Percentiles rank a stretch among this genome's conserved stretches.
Conservation (phyloP, 2,113 vertebrate species). For the Ondatra zibethicus region DNA sequence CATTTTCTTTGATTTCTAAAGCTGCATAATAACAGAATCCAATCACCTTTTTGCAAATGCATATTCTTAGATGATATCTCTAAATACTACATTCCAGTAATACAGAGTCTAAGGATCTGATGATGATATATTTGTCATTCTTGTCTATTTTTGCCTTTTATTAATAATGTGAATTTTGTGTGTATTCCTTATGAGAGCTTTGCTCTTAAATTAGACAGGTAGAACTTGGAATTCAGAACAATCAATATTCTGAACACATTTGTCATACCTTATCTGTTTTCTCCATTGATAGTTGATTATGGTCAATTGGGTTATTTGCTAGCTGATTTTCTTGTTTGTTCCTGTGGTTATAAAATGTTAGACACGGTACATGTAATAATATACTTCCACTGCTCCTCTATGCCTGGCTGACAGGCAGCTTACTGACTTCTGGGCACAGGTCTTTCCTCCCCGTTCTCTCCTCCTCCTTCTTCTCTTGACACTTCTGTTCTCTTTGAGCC, state of each 20-base stretch:
- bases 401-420: background rate
- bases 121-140: background rate
- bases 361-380: no score
- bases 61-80: background rate
- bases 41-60: background rate
- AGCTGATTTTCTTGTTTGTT: background rate
- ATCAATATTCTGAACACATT: background rate
- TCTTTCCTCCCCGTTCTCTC: background rate
- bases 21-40: background rate
- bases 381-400: background rate
- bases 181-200: background rate
- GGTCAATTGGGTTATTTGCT: background rate
- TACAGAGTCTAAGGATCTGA: background rate
- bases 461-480: background rate
- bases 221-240: constrained; percentile 24
- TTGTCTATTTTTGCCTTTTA: background rate
- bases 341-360: background rate
- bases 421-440: background rate
- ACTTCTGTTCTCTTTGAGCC: background rate
- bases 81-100: background rate
- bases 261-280: background rate
- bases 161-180: background rate
- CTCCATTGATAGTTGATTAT: background rate
- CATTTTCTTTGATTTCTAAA: background rate
- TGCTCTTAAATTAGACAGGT: background rate